These are phyloP conservation scores for Amphiura filiformis DNA, from an alignment of 35 echinoderm and acorn worm species.

Conservation along the genomic window DNA sequence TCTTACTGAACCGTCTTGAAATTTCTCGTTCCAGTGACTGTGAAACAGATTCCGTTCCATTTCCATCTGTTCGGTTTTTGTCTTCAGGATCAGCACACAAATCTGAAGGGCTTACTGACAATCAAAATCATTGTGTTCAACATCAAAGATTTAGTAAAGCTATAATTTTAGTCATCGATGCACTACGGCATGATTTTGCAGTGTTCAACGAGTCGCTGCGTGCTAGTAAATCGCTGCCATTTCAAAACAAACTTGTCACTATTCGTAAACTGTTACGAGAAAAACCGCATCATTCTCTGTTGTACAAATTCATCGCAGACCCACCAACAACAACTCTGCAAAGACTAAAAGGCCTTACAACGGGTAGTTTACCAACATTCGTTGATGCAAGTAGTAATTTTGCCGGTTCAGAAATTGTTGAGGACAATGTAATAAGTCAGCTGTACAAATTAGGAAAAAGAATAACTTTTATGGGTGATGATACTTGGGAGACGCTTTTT, in stretches of 20 bases:
- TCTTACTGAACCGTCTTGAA: conserved; percentile 93
- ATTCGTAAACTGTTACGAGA: conserved; percentile 53
- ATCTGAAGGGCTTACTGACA: not conserved
- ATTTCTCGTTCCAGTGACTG: conserved; percentile 19
- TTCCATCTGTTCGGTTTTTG: not conserved
- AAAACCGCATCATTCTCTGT: conserved; percentile 62
- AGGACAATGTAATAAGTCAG: conserved; percentile 90
- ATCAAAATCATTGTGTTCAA: conserved; percentile 15
- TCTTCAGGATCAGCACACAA: not conserved
- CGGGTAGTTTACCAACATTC: conserved; percentile 94
- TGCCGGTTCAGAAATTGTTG: conserved; percentile 78
- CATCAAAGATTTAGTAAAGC: conserved; percentile 74
- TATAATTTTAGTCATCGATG: conserved; percentile 83
- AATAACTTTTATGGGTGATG: conserved; percentile 93
- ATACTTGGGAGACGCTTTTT: conserved; percentile 96
- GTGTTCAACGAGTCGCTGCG: conserved; percentile 45
- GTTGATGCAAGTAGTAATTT: conserved; percentile 96
- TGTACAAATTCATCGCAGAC: conserved; percentile 82
- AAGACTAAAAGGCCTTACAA: conserved; percentile 88
- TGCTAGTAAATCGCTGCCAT: conserved; percentile 40
- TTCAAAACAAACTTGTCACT: conserved; percentile 88
- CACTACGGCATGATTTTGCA: conserved; percentile 88
- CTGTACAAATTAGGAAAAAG: conserved; percentile 46
- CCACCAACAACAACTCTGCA: conserved; percentile 98
- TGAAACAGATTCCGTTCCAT: not conserved